phyloP scores from a whole-genome alignment of 2,888 invertebrate species.

The Blera fallax region DNA sequence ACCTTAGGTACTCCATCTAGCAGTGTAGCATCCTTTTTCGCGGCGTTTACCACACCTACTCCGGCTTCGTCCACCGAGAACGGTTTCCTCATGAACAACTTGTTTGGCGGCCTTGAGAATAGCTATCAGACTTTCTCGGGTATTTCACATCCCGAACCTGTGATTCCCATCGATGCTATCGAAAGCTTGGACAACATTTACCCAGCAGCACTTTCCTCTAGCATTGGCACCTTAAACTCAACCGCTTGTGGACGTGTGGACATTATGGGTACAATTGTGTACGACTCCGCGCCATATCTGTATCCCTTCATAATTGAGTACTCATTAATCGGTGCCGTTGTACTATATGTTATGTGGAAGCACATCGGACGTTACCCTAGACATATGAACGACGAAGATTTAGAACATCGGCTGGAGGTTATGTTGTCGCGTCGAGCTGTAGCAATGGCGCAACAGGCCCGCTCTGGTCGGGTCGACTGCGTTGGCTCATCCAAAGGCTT shows the following conservation, averaged over 20 bases:
- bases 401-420: conserved; percentile 93
- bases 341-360: conserved; percentile 98
- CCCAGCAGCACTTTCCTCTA: conserved; percentile 84
- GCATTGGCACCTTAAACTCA: conserved; percentile 82
- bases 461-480: conserved; percentile 94
- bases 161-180: conserved; percentile 80
- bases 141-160: conserved; percentile 79
- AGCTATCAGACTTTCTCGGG: conserved; percentile 81
- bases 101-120: conserved; percentile 80
- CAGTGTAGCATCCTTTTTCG: conserved; percentile 76
- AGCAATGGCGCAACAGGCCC: conserved; percentile 92
- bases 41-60: conserved; percentile 77
- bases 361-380: conserved; percentile 94
- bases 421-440: conserved; percentile 94
- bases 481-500: conserved; percentile 96
- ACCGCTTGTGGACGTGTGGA: conserved; percentile 90
- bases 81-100: conserved; percentile 79
- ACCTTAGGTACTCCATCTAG: conserved; percentile 27
- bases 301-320: conserved; percentile 98
- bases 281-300: conserved; percentile 96
- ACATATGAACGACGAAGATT: conserved; percentile 89
- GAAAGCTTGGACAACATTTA: conserved; percentile 85
- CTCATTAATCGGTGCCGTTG: conserved; percentile 96
- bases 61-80: conserved; percentile 77
- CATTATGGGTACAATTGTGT: conserved; percentile 96